These are phyloP conservation scores for Tinamus major DNA, from an alignment of 2,797 vertebrate genomes.

Conservation along the genomic window DNA sequence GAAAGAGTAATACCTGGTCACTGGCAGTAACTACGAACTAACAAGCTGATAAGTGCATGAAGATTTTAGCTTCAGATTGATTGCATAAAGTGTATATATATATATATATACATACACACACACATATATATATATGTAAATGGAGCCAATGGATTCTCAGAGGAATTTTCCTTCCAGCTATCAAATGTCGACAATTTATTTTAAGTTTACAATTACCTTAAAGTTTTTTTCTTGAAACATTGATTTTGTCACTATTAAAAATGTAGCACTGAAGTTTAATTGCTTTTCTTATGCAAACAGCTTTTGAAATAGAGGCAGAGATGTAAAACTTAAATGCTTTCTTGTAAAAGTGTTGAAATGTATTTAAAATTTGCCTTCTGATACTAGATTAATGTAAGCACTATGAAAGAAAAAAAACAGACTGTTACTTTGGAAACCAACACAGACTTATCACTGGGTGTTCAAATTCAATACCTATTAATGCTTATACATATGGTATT, in stretches of 20 bases:
- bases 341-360: constrained; percentile 57
- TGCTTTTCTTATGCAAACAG: constrained; percentile 53
- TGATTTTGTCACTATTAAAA: constrained; percentile 54
- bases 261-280: constrained; percentile 32
- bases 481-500: constrained; percentile 84
- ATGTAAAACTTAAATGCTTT: constrained; percentile 44
- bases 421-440: constrained; percentile 74
- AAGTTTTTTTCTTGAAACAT: constrained; percentile 27
- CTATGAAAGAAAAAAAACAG: constrained; percentile 58
- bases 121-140: constrained; percentile 23
- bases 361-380: constrained; percentile 55
- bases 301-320: constrained; percentile 57
- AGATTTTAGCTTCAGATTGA: constrained; percentile 4
- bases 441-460: constrained; percentile 72
- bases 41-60: constrained; percentile 1
- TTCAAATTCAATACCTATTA: constrained; percentile 82
- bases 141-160: background rate
- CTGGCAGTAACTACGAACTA: constrained; percentile 24
- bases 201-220: constrained; percentile 45
- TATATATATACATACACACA: background rate
- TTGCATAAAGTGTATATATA: background rate
- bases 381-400: constrained; percentile 60
- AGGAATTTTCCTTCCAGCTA: constrained; percentile 34
- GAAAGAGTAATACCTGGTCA: constrained; percentile 28
- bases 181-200: constrained; percentile 37